phyloP scores from a whole-genome alignment of 2,888 invertebrate genomes.

The Hyles lineata region DNA sequence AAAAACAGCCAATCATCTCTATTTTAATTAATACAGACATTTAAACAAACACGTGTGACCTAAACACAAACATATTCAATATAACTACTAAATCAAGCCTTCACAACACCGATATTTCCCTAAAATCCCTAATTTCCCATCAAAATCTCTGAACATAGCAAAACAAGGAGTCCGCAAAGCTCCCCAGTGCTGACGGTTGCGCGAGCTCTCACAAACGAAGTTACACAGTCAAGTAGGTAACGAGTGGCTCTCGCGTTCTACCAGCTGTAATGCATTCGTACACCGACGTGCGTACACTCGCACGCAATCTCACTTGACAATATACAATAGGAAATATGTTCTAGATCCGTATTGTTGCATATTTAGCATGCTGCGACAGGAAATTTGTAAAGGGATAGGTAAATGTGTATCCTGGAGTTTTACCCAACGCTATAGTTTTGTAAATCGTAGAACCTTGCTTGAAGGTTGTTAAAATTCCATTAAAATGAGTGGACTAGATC shows the following conservation, averaged over 20 bases:
- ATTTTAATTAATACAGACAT: no score
- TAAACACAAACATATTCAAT: no score
- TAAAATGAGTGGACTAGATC: no score
- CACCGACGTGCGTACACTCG: slow-evolving; percentile 31
- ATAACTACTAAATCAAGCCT: no score
- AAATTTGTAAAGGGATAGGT: background rate
- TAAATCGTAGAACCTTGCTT: no score
- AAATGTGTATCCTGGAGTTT: background rate
- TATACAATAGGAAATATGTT: background rate
- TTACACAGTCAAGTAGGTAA: slow-evolving; percentile 84
- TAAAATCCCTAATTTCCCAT: no score
- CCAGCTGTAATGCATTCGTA: slow-evolving; percentile 50
- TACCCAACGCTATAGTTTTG: no score
- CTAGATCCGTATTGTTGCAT: background rate
- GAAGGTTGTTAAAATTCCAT: no score
- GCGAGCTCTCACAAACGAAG: slow-evolving; percentile 77
- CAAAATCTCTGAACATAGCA: no score
- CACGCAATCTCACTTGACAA: background rate
- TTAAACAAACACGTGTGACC: no score
- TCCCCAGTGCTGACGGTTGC: slow-evolving; percentile 50
- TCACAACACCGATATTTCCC: no score
- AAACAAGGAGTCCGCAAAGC: slow-evolving; percentile 35
- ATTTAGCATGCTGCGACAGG: background rate
- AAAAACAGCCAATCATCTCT: no score
- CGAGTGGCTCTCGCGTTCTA: slow-evolving; percentile 76